Evolutionary conservation across 2,888 invertebrate species (phyloP).

Genomic region (Trissonchulus latispiculum): DNA sequence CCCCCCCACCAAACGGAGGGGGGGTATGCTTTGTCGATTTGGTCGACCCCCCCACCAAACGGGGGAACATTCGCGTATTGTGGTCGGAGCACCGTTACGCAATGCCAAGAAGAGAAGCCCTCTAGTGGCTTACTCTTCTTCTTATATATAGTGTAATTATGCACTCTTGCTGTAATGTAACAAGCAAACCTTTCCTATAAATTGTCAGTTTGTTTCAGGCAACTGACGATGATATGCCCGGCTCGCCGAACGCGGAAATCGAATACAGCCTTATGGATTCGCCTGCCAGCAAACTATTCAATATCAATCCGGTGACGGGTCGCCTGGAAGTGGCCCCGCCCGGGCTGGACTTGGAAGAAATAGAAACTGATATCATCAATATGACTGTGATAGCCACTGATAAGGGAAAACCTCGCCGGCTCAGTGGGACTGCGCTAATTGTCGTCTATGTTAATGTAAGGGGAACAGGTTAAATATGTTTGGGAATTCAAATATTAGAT

Average conservation of each 20-base stretch:
- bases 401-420: neutral
- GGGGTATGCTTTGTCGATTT: too few relatives aligned
- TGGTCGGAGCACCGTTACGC: too few relatives aligned
- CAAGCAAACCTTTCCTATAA: too few relatives aligned
- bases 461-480: too few relatives aligned
- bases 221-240: constrained; percentile 16
- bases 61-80: too few relatives aligned
- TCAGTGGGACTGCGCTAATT: constrained; percentile 32
- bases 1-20: too few relatives aligned
- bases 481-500: too few relatives aligned
- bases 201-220: constrained; percentile 3
- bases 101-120: too few relatives aligned
- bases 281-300: constrained; percentile 56
- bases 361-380: constrained; percentile 28
- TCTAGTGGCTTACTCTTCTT: too few relatives aligned
- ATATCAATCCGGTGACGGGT: constrained; percentile 66
- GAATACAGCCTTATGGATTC: constrained; percentile 9
- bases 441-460: constrained; percentile 44
- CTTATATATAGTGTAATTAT: too few relatives aligned
- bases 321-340: constrained; percentile 51
- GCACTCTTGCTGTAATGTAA: too few relatives aligned
- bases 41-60: too few relatives aligned
- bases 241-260: constrained; percentile 13
- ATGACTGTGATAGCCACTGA: constrained; percentile 21
- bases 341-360: constrained; percentile 29